Base-by-base conservation (phyloP, 2,888 invertebrate genomes). In the Calephelis perditalis region DNA sequence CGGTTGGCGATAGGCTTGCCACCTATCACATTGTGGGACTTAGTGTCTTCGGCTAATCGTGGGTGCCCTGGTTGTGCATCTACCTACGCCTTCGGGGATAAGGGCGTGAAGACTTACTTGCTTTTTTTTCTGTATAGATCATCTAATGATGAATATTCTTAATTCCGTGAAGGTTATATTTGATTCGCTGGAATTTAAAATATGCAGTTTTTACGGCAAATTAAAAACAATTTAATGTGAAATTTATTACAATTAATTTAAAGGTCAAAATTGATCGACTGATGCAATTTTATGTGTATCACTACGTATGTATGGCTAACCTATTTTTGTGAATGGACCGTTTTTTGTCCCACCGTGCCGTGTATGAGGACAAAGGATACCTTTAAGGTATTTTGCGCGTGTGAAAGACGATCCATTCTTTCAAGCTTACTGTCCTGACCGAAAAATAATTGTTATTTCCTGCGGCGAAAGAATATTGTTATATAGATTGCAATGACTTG, bases 391-490 rank as follows among this genome's bases (percentile, higher is more conserved):
- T 87, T 89, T 84, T 81, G 84, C 83, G 79, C 86, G 83, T 86
- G 84, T 88, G 89, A 88, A 90, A 88, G 84, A 84, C 75, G 81
- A 81, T 66, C 79, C 80, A 82, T 85, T 87, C 84, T 82, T 77
- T 81, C 76, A 77, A 76, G 78, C 79, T 79, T 79, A 80, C 79
- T 81, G 83, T 82, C 78, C 82, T 81, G 75, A 79, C 81, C 84
- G 52, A 84, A 81, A 86, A 85, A 88, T 91, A 91, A 91, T 91
- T 87, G 88, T 91, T 88, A 89, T 90, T 89, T 91, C 91, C 91
- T 91, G 91, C 85, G 88, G 89, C 84, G 76, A 76, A 68, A 57
- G 68, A 71, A 72, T 71, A 73, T 72, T 74, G 67, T 74, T 74
- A 73, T 72, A 71, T 65, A 65, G 60, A 69, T 65, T 69, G 68